Percentiles rank a stretch among this genome's conserved stretches.
Conservation (phyloP, 2,113 vertebrate species). For the Martes martes region DNA sequence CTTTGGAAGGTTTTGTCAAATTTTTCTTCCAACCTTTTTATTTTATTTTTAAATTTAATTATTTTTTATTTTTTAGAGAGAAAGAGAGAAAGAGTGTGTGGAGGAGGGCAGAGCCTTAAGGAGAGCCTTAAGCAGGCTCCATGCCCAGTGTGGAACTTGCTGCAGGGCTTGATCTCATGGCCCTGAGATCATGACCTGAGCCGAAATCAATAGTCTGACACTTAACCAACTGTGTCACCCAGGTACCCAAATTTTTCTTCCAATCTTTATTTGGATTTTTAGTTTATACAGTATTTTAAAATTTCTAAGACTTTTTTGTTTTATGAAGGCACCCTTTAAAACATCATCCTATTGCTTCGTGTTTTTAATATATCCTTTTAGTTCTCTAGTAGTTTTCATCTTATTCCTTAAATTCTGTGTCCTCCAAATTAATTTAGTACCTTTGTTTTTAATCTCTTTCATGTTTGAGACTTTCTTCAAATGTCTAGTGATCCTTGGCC, state of each 20-base stretch:
- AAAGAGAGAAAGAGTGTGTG: too few species aligned
- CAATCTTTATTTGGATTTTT: not conserved
- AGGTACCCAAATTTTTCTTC: not conserved
- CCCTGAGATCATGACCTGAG: not conserved
- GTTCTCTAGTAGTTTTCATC: not conserved
- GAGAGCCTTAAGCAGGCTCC: not conserved
- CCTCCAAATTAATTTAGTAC: not conserved
- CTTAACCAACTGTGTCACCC: not conserved
- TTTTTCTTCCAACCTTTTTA: too few species aligned
- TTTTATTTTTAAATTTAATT: too few species aligned
- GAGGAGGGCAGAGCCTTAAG: too few species aligned
- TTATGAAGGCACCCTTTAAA: not conserved
- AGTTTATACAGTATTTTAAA: not conserved
- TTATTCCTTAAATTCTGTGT: not conserved
- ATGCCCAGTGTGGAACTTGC: too few species aligned
- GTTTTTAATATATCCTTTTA: not conserved
- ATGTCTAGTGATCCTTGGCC: not conserved
- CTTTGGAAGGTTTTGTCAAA: too few species aligned
- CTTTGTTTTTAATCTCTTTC: not conserved
- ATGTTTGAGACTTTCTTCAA: not conserved
- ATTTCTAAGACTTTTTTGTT: slow-evolving; percentile 4
- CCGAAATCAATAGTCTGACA: not conserved
- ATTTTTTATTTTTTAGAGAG: too few species aligned
- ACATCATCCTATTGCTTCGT: not conserved
- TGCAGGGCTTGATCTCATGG: not conserved